phyloP scores from a whole-genome alignment of 2,888 invertebrate genomes.

The Rhimphoctona megacephalus region DNA sequence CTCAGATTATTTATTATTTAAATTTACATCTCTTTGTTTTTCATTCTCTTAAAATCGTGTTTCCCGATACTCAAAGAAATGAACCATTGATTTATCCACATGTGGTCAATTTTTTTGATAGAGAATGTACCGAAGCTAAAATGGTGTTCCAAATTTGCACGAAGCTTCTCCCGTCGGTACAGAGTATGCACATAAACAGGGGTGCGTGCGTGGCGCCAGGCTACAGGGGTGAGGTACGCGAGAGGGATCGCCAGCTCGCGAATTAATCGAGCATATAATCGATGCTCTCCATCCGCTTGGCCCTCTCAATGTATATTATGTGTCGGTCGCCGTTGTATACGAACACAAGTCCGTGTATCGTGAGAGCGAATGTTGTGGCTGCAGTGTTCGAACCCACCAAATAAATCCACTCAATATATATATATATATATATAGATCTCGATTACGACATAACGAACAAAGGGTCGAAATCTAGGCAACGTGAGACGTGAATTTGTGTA shows the following conservation, averaged over 20 bases:
- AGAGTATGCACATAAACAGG: conserved; percentile 14
- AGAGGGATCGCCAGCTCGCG: conserved; percentile 75
- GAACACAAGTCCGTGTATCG: conserved; percentile 14
- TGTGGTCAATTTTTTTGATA: background rate
- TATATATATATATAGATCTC: conserved; percentile 6
- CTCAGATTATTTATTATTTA: background rate
- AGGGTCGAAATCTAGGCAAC: background rate
- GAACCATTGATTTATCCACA: background rate
- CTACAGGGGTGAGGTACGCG: conserved; percentile 52
- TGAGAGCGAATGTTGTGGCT: conserved; percentile 45
- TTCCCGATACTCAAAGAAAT: background rate
- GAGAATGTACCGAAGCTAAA: conserved; percentile 2
- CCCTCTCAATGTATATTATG: conserved; percentile 68
- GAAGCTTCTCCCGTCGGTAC: background rate
- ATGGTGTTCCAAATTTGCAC: conserved; percentile 27
- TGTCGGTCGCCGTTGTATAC: conserved; percentile 76
- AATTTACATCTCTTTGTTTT: background rate
- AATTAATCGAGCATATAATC: conserved; percentile 85
- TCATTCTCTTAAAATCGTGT: background rate
- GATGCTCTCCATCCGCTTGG: conserved; percentile 77
- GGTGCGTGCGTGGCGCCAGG: conserved; percentile 24
- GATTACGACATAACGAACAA: background rate
- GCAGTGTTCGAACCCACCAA: conserved; percentile 70
- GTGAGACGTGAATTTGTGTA: background rate
- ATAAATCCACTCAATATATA: conserved; percentile 70